Base-by-base conservation (phyloP, 35 echinoderm and acorn worm genomes). In the Amphiura filiformis region DNA sequence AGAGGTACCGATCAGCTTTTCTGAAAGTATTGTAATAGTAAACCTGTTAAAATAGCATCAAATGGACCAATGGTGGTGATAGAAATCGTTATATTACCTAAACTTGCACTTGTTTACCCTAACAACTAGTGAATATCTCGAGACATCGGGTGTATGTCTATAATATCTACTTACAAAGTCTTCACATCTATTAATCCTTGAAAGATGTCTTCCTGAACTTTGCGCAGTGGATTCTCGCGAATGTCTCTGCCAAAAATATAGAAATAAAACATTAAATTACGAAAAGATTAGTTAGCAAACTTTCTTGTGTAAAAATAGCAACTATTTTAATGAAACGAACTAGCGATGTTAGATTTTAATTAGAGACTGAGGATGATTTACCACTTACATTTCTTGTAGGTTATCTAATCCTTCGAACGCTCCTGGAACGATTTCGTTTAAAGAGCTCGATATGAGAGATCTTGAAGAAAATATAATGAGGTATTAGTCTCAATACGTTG, bases 1-100 rank as follows among this genome's bases (percentile, higher is more conserved):
- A 94, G 5, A 94, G 38, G 37, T 83, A 97, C 18, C 78, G 77
- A 22, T 97, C 95, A 20, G 95, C 91, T 31, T 86, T 89, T 79
- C 95, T 97, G 76, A 17, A 70, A 64, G 22, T 34, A n/a, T n/a
- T n/a, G n/a, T n/a, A n/a, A n/a, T n/a, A 14, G 33, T 13, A 13
- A 13, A 78, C 32, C 13, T 15, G 32, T 13, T 78, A 34, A 34
- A 15, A 17, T 15, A 13, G 13, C 13, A 18, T 22, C 12, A 78
- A 15, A 17, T 15, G 33, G 12, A 31, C 13, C 28, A 37, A 38
- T 56, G 15, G 1, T n/a, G 9, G 32, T 31, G 38, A 44, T 17
- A 61, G 56, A 13, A 15, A 13, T 14, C 13, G 56, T 14, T 61
- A 15, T 61, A 15, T 13, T 13, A n/a, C 13, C 56, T 61, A n/a